Conservation (phyloP, 2,113 vertebrate species). For the Myodes glareolus region DNA sequence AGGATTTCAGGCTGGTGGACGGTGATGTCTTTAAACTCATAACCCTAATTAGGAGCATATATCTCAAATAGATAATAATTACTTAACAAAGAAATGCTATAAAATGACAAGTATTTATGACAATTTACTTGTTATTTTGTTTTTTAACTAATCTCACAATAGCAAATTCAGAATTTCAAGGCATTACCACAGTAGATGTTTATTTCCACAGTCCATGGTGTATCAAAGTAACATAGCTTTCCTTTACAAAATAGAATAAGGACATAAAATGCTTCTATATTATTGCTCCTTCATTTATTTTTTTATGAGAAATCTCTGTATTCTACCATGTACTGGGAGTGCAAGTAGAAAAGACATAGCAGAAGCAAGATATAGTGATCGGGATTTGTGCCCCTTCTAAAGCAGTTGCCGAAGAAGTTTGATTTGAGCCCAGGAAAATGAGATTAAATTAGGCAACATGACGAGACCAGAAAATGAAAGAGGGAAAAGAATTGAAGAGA, state of each 20-base stretch:
- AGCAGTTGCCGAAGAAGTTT: neutral
- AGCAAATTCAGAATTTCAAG: constrained; percentile 10
- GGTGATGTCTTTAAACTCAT: neutral
- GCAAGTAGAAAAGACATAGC: neutral
- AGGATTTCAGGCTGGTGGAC: neutral
- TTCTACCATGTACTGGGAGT: neutral
- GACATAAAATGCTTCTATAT: neutral
- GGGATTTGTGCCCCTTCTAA: neutral
- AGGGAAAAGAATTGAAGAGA: neutral
- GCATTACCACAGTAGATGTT: neutral
- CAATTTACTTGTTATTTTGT: neutral
- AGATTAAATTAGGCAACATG: neutral
- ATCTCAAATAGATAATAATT: neutral
- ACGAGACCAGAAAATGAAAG: neutral
- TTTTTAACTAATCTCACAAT: neutral
- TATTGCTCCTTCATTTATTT: neutral
- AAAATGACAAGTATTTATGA: neutral
- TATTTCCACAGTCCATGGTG: neutral
- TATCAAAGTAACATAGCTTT: neutral
- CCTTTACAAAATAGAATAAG: neutral
- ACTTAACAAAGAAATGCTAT: neutral
- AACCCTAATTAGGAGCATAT: neutral
- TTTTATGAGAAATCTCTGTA: neutral
- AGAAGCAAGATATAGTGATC: neutral
- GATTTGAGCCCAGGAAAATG: neutral